Percentiles rank a stretch among this genome's conserved stretches.
Conservation (phyloP, 2,113 vertebrate genomes). For the Bambusicola thoracicus region DNA sequence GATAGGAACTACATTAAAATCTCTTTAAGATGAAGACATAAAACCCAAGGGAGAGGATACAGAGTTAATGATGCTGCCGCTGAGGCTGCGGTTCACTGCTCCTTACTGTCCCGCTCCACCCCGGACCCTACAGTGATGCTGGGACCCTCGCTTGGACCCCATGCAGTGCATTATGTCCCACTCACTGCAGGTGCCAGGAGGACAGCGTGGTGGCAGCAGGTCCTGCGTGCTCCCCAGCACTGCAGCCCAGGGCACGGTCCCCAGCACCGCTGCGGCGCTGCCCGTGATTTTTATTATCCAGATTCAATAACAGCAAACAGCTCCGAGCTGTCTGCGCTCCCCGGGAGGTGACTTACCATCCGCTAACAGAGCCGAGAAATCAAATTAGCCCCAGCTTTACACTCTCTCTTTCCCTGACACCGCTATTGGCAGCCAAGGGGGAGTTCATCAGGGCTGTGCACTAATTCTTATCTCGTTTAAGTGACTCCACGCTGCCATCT, state of each 20-base stretch:
- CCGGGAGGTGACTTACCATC: slow-evolving; percentile 70
- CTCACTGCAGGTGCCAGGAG: fast-evolving
- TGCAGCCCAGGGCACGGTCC: not conserved
- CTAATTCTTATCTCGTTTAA: slow-evolving; percentile 78
- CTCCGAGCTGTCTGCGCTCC: slow-evolving; percentile 48
- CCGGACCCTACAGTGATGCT: not conserved
- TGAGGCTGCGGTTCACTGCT: not conserved
- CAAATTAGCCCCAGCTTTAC: slow-evolving; percentile 78
- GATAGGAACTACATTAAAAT: slow-evolving; percentile 53
- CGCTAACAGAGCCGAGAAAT: slow-evolving; percentile 74
- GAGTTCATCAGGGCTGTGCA: slow-evolving; percentile 69
- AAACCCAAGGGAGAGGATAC: slow-evolving; percentile 35
- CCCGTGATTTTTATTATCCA: slow-evolving; percentile 64
- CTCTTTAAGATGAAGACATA: slow-evolving; percentile 47
- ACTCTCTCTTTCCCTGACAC: slow-evolving; percentile 71
- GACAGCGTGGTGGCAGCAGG: not conserved
- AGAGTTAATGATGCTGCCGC: slow-evolving; percentile 43
- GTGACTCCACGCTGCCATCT: slow-evolving; percentile 73
- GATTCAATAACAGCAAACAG: slow-evolving; percentile 55
- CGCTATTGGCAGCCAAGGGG: slow-evolving; percentile 60
- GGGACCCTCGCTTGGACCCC: not conserved
- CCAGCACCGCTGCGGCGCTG: not conserved
- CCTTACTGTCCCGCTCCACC: not conserved
- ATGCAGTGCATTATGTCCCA: not conserved
- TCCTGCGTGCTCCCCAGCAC: not conserved